Base-by-base conservation (phyloP, 1,140 invertebrate species). In the Caenorhabditis briggsae region DNA sequence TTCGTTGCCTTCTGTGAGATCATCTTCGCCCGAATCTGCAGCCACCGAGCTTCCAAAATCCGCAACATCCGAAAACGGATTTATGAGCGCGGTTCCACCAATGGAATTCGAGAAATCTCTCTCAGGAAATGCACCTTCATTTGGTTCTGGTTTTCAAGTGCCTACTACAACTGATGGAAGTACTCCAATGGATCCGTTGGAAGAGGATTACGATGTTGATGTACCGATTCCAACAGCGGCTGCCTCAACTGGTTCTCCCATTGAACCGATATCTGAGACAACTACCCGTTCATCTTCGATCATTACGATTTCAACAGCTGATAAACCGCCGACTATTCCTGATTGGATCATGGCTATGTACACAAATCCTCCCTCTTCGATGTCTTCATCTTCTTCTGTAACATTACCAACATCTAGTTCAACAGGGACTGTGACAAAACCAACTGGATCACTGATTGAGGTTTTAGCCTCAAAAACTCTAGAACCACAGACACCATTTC, bases 311-410 rank as follows among this genome's bases (percentile, higher is more conserved):
- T 11, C 46, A n/a, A 5, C 70, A 53, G 7, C 18, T 78, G 46
- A 23, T 3, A 78, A 78, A 78, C 70, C 70, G 9, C 18, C 46
- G 18, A 78, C 70, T 14, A 78, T 78, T 53, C 70, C 70, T 78
- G 70, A 50, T 78, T 50, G 70, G 70, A 78, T 78, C 70, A 78
- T 48, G 70, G 46, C 70, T 6, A 78, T 78, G 43, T 70, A 70
- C 64, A 70, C 64, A 43, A 43, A 33, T 33, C 33, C 33, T 33
- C 33, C 33, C 33, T 33, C 20, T 16, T n/a, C 33, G 43, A 43
- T 41, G 8, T 8, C 20, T 18, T 43, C 41, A 46, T 14, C 64
- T 18, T 43, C 64, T 6, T 11, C 20, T 18, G 8, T 18, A 6
- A 16, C 64, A 16, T 0, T 41, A 25, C 41, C 41, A 70, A 46